Conservation (phyloP, 2,888 invertebrate genomes). For the Phyllotreta cruciferae region DNA sequence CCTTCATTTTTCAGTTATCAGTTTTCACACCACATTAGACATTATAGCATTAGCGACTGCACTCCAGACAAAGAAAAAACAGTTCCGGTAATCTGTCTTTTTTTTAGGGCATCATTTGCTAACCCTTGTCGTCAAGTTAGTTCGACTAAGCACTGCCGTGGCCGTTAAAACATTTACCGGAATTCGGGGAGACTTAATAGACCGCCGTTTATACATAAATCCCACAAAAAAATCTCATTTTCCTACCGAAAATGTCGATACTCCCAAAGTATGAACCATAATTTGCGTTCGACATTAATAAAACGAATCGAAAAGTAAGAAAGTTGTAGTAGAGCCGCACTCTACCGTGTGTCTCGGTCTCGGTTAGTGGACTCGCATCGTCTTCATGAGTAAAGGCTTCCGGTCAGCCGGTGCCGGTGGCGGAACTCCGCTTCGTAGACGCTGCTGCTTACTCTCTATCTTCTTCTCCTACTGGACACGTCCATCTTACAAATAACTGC, state of each 20-base stretch:
- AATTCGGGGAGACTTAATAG: constrained; percentile 33
- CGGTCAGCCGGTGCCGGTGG: constrained; percentile 36
- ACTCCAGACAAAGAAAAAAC: constrained; percentile 22
- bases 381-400: constrained; percentile 36
- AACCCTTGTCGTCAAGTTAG: constrained; percentile 32
- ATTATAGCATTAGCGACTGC: constrained; percentile 19
- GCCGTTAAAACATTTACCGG: constrained; percentile 35
- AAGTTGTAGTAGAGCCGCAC: constrained; percentile 31
- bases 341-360: constrained; percentile 33
- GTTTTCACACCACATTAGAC: constrained; percentile 35
- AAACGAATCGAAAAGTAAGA: constrained; percentile 29
- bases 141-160: constrained; percentile 28
- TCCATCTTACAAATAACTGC: constrained; percentile 19
- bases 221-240: constrained; percentile 9
- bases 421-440: constrained; percentile 35
- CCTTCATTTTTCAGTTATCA: constrained; percentile 27
- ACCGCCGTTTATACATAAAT: constrained; percentile 27
- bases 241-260: no score
- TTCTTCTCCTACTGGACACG: constrained; percentile 34
- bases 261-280: no score
- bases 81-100: constrained; percentile 36
- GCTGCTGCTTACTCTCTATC: constrained; percentile 30
- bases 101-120: constrained; percentile 34
- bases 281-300: not conserved
- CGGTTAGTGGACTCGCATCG: constrained; percentile 36